A percentile compares a stretch with the other conserved stretches of the same genome.
phyloP scores from a whole-genome alignment of 1,140 invertebrate species.

The Pseudomyrmex cubaensis region DNA sequence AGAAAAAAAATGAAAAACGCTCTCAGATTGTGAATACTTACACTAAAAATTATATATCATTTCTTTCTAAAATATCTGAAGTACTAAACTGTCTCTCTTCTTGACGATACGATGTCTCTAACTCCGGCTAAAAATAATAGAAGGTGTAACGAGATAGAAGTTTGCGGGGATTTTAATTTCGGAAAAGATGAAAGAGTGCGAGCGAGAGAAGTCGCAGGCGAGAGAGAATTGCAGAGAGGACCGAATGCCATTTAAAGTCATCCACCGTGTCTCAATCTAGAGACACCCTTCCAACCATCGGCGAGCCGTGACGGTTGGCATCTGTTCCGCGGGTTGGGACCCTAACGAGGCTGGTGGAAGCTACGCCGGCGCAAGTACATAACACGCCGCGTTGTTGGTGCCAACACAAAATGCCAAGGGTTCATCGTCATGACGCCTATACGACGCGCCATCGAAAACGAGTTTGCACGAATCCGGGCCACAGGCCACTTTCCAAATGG shows the following conservation, averaged over 20 bases:
- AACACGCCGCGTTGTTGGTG: constrained; percentile 48
- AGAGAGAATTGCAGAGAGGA: constrained; percentile 62
- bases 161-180: constrained; percentile 20
- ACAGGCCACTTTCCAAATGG: constrained; percentile 71
- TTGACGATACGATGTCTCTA: background rate
- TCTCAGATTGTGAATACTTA: too few species aligned
- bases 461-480: constrained; percentile 27
- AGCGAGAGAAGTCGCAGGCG: constrained; percentile 4
- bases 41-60: background rate
- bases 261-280: constrained; percentile 84
- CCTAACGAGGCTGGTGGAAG: constrained; percentile 68
- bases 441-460: constrained; percentile 49
- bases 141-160: constrained; percentile 4
- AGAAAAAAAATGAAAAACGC: background rate
- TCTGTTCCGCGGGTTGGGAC: constrained; percentile 82
- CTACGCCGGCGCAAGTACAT: constrained; percentile 65
- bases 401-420: constrained; percentile 75
- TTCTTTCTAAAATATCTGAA: background rate
- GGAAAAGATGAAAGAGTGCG: constrained; percentile 48
- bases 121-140: constrained; percentile 59
- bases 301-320: constrained; percentile 85
- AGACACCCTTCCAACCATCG: constrained; percentile 82
- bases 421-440: constrained; percentile 65
- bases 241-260: constrained; percentile 84
- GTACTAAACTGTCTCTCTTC: background rate